phyloP scores from a whole-genome alignment of 2,797 vertebrate species.

The Amblyraja radiata region DNA sequence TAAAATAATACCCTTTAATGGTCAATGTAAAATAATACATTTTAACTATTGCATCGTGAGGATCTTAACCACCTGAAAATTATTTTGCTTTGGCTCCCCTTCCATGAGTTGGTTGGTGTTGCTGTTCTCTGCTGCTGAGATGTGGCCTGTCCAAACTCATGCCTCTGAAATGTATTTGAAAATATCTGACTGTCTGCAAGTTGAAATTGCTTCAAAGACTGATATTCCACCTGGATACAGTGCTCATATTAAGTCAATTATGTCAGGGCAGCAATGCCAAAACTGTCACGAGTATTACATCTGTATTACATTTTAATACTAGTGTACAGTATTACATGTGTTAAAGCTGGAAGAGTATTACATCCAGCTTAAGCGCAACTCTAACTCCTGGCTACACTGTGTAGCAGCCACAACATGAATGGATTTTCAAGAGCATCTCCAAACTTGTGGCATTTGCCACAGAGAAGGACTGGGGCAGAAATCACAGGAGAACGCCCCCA shows the following conservation, averaged over 20 bases:
- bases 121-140: background rate
- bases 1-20: background rate
- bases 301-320: background rate
- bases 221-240: background rate
- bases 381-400: too few species aligned
- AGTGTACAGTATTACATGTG: background rate
- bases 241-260: background rate
- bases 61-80: background rate
- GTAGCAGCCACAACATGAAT: too few species aligned
- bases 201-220: background rate
- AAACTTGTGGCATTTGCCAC: too few species aligned
- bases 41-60: background rate
- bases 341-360: background rate
- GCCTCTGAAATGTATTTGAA: background rate
- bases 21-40: background rate
- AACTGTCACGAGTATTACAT: background rate
- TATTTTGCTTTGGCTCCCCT: background rate
- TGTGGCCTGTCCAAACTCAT: background rate
- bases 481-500: too few species aligned
- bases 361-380: too few species aligned
- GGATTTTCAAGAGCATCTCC: too few species aligned
- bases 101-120: background rate
- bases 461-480: too few species aligned
- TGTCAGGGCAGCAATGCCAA: background rate
- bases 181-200: background rate